A percentile compares a stretch with the other conserved stretches of the same genome.
These are phyloP conservation scores for Tortrix viridana DNA, from an alignment of 2,888 invertebrate species.

Conservation along the genomic window DNA sequence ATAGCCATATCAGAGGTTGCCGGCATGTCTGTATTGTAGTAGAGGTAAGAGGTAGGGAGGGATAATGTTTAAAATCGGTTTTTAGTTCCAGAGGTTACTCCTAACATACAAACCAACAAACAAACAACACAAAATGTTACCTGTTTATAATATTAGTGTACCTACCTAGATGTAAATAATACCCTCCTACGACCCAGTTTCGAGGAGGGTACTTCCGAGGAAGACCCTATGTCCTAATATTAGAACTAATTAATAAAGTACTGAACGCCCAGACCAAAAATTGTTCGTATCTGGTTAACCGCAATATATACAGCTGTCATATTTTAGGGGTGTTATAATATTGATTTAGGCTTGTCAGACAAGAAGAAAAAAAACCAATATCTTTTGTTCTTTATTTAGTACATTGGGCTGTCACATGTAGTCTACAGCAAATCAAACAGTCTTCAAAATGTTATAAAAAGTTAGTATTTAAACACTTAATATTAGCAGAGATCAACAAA, in stretches of 20 bases:
- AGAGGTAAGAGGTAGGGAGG: no score
- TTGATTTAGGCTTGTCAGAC: slow-evolving; percentile 18
- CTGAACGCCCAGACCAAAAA: slow-evolving; percentile 12
- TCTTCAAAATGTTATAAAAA: slow-evolving; percentile 21
- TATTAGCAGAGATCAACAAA: slow-evolving; percentile 22
- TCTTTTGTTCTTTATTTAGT: slow-evolving; percentile 10
- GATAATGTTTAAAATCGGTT: no score
- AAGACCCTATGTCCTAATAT: slow-evolving; percentile 9
- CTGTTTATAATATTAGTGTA: no score
- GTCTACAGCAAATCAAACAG: slow-evolving; percentile 5
- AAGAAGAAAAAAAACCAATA: slow-evolving; percentile 13
- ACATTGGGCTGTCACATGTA: slow-evolving; percentile 11
- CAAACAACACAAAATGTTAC: no score
- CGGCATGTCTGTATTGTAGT: no score
- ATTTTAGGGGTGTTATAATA: slow-evolving; percentile 18
- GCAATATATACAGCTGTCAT: slow-evolving; percentile 9
- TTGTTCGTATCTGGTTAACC: not conserved
- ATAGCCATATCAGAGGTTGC: no score
- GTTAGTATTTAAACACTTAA: slow-evolving; percentile 19
- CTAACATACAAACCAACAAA: no score
- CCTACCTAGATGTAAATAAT: no score
- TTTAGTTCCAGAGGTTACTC: no score
- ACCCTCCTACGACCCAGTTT: not conserved
- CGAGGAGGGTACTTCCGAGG: not conserved
- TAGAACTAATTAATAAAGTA: slow-evolving; percentile 13